phyloP scores from a whole-genome alignment of 2,888 invertebrate species.

The Acronicta psi region DNA sequence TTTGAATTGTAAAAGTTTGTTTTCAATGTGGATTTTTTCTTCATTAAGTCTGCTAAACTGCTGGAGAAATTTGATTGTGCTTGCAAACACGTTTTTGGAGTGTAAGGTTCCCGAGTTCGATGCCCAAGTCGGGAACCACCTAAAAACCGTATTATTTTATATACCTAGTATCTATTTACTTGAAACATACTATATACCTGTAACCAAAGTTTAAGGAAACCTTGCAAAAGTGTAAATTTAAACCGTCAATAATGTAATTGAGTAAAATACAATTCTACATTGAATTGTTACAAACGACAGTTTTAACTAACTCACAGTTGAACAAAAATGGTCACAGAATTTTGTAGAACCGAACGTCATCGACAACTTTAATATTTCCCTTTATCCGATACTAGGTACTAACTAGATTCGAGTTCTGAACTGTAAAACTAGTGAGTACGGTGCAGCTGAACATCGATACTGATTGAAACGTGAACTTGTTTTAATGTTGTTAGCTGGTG shows the following conservation, averaged over 20 bases:
- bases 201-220: too few relatives aligned
- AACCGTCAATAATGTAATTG: slow-evolving; percentile 15
- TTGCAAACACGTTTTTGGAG: too few relatives aligned
- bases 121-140: too few relatives aligned
- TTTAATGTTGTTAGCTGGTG: slow-evolving; percentile 18
- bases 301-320: slow-evolving; percentile 31
- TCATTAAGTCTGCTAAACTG: too few relatives aligned
- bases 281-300: slow-evolving; percentile 6
- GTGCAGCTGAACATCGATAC: slow-evolving; percentile 28
- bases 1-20: too few relatives aligned
- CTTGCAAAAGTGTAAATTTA: too few relatives aligned
- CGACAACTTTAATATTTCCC: slow-evolving; percentile 44
- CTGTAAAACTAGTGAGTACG: slow-evolving; percentile 26
- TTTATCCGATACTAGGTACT: slow-evolving; percentile 29
- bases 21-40: too few relatives aligned
- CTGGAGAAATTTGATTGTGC: too few relatives aligned
- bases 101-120: too few relatives aligned
- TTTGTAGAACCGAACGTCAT: slow-evolving; percentile 10
- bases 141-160: too few relatives aligned
- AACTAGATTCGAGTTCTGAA: slow-evolving; percentile 37
- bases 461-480: slow-evolving; percentile 28
- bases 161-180: too few relatives aligned
- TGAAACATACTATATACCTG: too few relatives aligned
- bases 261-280: slow-evolving; percentile 18
- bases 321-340: slow-evolving; percentile 36